phyloP scores from a whole-genome alignment of 2,888 invertebrate genomes.

The Catotricha subobsoleta region DNA sequence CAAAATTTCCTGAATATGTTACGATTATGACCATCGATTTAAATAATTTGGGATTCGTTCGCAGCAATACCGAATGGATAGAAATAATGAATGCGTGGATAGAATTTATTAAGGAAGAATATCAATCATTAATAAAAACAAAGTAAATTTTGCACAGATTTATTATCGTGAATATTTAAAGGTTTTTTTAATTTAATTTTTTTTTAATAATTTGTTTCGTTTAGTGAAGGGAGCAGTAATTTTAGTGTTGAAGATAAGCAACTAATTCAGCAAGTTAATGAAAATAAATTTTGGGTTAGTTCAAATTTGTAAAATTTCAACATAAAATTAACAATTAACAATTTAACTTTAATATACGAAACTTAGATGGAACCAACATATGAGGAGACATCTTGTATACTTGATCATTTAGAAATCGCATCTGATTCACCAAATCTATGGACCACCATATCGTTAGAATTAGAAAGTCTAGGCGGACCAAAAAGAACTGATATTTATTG shows the following conservation, averaged over 20 bases:
- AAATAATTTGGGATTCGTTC: neutral
- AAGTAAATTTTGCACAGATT: too few relatives aligned
- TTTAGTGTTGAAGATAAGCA: neutral
- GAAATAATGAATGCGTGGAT: neutral
- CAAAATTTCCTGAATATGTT: neutral
- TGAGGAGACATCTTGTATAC: slow-evolving; percentile 10
- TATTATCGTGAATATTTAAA: too few relatives aligned
- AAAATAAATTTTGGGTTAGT: neutral
- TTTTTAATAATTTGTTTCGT: neutral
- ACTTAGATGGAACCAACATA: slow-evolving; percentile 3
- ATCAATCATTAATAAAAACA: neutral
- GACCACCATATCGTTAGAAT: slow-evolving; percentile 10
- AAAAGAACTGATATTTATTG: slow-evolving; percentile 8
- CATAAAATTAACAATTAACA: neutral
- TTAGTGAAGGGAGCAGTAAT: neutral
- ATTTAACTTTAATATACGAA: neutral
- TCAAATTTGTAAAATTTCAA: neutral
- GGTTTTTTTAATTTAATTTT: neutral
- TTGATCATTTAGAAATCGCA: slow-evolving; percentile 12
- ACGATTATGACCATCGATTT: neutral
- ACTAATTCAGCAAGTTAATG: neutral
- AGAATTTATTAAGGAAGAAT: neutral
- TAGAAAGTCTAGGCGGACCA: slow-evolving; percentile 9
- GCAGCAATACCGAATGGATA: neutral
- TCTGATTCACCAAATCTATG: slow-evolving; percentile 10